These are phyloP conservation scores for Myopa testacea DNA, from an alignment of 2,888 invertebrate genomes.

Conservation along the genomic window DNA sequence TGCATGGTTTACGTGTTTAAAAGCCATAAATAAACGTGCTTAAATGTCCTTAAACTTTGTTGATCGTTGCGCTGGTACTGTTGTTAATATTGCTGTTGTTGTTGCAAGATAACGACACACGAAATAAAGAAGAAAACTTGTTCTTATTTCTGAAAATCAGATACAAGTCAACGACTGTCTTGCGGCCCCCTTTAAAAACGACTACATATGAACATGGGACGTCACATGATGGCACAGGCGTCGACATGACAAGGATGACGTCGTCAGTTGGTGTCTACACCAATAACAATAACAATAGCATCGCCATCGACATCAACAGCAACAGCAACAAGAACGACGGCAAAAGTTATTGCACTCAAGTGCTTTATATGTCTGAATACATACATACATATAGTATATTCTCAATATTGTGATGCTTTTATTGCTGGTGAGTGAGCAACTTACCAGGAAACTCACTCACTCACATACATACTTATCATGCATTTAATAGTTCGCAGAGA, in stretches of 20 bases:
- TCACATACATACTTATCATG: too few species aligned
- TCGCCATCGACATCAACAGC: background rate
- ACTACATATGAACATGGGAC: background rate
- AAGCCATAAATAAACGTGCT: conserved; percentile 33
- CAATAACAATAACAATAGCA: background rate
- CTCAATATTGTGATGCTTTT: background rate
- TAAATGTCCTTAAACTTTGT: conserved; percentile 38
- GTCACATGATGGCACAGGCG: background rate
- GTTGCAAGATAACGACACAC: conserved; percentile 31
- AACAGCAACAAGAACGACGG: background rate
- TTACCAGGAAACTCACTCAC: too few species aligned
- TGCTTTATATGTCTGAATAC: background rate
- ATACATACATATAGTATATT: background rate
- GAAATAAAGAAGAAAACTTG: background rate
- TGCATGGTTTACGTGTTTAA: conserved; percentile 30
- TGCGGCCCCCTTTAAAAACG: background rate
- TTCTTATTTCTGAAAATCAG: conserved; percentile 13
- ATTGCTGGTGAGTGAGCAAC: too few species aligned
- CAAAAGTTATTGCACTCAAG: conserved; percentile 34
- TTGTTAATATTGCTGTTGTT: background rate
- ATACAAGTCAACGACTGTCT: background rate
- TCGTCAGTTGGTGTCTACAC: background rate
- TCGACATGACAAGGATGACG: conserved; percentile 4
- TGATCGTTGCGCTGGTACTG: background rate
- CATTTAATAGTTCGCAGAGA: too few species aligned